Evolutionary conservation across 2,888 invertebrate species (phyloP), one percentile per base, ranked within the genome.

Genomic region (Chymomyza procnemis): DNA sequence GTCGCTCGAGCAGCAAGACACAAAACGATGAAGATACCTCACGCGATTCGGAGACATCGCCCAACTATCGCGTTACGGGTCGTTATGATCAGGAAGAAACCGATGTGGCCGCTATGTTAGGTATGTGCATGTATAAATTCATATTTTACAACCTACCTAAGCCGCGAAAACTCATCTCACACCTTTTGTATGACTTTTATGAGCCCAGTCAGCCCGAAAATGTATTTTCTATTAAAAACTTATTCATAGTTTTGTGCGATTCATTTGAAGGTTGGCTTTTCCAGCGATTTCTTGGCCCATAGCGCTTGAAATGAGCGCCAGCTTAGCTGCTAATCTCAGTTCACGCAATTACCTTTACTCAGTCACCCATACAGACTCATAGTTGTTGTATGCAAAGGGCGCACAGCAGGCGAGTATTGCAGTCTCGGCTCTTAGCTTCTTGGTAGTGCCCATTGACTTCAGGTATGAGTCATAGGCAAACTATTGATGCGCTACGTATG

Each of bases 81-180:
- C 93, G 96, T 66, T 97, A 97, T 91, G 97, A 97, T 91, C 96
- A 96, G 79, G 97, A 98, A 88, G 98, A 98, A 92, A 97, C 97
- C 1, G 98, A 99, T 92, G 98, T 97, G 70, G 98, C 98, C 58
- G 98, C 97, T 91, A 97, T 98, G 97, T 93, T 98, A 73, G 96
- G 96, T 95, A 92, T 18, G n/a, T n/a, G 54, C 18, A n/a, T 50
- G 48, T 50, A 4, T 54, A 6, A 57, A 41, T n/a, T n/a, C n/a
- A n/a, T n/a, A 57, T 30, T n/a, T 70, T 41, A 18, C 9, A 21
- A 3, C 26, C 22, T 18, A 9, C 54, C 30, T 41, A 21, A 41
- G 41, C 30, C 34, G 48, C 84, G 78, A 71, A 79, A 79, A 12
- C 79, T 80, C 66, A 3, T 9, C 56, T 22, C 56, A 30, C 56